Evolutionary conservation across 2,797 vertebrate genomes (phyloP).

Genomic region (Chloroceryle amazona): DNA sequence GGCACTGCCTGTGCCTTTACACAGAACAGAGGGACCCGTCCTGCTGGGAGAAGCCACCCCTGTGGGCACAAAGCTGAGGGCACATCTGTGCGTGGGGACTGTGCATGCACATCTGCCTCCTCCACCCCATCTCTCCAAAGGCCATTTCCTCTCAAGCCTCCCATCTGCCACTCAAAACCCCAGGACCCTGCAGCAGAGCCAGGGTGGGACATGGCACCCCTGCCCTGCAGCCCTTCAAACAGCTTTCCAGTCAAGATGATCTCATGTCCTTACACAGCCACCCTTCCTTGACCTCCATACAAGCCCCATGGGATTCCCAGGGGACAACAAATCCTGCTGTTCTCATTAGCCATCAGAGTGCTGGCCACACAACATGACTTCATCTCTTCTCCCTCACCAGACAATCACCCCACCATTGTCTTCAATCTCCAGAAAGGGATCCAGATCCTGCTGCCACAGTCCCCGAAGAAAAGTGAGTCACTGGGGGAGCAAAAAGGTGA

Average conservation of each 20-base stretch:
- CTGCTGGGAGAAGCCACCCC: background rate
- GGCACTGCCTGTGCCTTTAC: background rate
- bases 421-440: conserved; percentile 63
- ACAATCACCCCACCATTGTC: conserved; percentile 11
- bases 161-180: accelerated
- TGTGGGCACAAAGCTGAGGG: background rate
- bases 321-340: background rate
- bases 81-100: accelerated
- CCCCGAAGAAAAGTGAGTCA: background rate
- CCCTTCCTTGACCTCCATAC: background rate
- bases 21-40: background rate
- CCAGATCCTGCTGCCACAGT: conserved; percentile 58
- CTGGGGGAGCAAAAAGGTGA: conserved; percentile 45
- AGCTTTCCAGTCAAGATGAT: background rate
- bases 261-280: background rate
- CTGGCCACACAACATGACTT: no score
- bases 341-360: background rate
- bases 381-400: conserved; percentile 4
- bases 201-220: background rate
- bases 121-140: accelerated
- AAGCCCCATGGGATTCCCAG: background rate
- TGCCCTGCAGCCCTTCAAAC: background rate
- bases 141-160: background rate
- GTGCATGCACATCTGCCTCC: background rate
- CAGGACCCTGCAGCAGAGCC: background rate